These are phyloP conservation scores for Perodicticus potto DNA, from an alignment of 2,797 vertebrate species.

Conservation along the genomic window DNA sequence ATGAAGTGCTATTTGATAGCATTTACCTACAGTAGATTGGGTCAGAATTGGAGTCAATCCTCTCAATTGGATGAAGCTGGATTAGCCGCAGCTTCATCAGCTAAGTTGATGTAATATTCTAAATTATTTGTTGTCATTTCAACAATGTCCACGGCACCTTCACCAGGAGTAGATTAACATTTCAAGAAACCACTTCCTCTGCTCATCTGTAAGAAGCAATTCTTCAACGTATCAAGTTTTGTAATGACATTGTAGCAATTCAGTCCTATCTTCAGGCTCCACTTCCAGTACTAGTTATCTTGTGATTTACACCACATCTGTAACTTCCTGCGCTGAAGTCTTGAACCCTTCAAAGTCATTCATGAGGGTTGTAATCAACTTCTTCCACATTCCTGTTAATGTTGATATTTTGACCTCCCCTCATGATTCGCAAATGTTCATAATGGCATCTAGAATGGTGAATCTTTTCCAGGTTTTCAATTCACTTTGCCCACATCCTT, in stretches of 20 bases:
- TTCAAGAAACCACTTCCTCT: neutral
- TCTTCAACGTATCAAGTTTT: neutral
- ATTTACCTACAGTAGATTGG: neutral
- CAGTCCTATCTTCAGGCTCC: neutral
- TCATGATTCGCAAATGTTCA: neutral
- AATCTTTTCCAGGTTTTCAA: neutral
- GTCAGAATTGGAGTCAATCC: neutral
- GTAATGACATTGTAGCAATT: neutral
- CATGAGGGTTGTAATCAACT: neutral
- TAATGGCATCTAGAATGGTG: neutral
- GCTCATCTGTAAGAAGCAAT: neutral
- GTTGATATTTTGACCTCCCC: neutral
- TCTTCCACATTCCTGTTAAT: neutral
- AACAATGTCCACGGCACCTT: neutral
- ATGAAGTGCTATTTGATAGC: neutral
- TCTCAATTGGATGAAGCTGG: too few species aligned
- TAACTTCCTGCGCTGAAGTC: neutral
- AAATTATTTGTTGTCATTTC: neutral
- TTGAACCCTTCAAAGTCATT: neutral
- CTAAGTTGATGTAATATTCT: neutral
- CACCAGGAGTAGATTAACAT: neutral
- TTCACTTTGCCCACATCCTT: neutral
- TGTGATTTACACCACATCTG: neutral
- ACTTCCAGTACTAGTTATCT: neutral
- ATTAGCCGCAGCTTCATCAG: neutral